Base-by-base conservation (phyloP, 2,888 invertebrate species). In the Ganaspis brasiliensis region DNA sequence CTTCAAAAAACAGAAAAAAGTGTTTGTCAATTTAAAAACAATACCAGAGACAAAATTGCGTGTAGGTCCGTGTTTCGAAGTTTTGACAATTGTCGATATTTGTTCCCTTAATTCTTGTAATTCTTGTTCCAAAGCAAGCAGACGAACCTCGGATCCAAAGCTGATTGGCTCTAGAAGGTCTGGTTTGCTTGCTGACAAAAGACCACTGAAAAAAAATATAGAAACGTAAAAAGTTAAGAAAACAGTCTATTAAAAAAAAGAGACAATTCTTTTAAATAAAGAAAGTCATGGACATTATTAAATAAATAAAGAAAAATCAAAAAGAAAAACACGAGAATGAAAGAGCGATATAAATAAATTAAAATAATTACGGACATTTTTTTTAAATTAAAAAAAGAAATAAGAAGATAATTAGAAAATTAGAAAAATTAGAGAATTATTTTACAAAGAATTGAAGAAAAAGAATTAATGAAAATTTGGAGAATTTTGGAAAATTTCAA, bases 111-210 rank as follows among this genome's bases (percentile, higher is more conserved):
- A 84, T 78, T 91, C 91, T 81, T 91, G 91, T 37, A 91, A 85
- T 79, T 91, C 89, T 76, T 91, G 91, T 72, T 91, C 91, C 31
- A 91, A 79, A n/a, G 91, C 91, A 10, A 91, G 85, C 61, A 91
- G 86, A 67, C 91, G 85, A 2, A 91, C 87, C 85, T 91, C 91
- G 2, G 91, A 91, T 55, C 91, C 91, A 82, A 91, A 91, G 83
- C 89, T 91, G 31, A 91, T 89, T 49, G 91, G 91, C 78, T 91
- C 91, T 45, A 91, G 83, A 24, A 91, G 82, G 81, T 91, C 91
- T 67, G 91, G 90, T 83, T 91, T 91, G 74, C 88, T 89, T 73
- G 86, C 87, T 57, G 89, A 88, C 55, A 91, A 79, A 72, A 88
- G 85, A 37, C 87, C 83, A 49, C 89, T 89, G 74, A 63, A 85